These are phyloP conservation scores for Rhinatrema bivittatum DNA, from an alignment of 2,797 vertebrate species.

Conservation along the genomic window DNA sequence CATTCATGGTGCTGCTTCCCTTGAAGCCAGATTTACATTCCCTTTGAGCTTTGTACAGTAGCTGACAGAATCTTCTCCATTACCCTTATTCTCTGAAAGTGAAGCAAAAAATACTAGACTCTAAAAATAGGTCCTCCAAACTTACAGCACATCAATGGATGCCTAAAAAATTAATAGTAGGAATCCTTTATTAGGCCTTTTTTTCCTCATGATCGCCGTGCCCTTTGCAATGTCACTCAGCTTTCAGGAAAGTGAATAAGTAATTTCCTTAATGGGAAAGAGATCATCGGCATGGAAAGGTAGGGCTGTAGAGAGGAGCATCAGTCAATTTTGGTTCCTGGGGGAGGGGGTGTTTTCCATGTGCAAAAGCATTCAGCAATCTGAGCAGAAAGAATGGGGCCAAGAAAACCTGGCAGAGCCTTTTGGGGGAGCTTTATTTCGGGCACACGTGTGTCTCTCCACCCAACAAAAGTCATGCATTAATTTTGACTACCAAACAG, in stretches of 20 bases:
- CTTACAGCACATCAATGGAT: not conserved
- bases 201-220: slow-evolving; percentile 16
- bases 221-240: slow-evolving; percentile 17
- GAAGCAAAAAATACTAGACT: not conserved
- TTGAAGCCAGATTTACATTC: too few relatives aligned
- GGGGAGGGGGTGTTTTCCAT: too few relatives aligned
- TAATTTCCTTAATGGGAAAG: slow-evolving; percentile 22
- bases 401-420: too few relatives aligned
- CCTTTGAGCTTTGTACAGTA: too few relatives aligned
- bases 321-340: not conserved
- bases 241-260: slow-evolving; percentile 20
- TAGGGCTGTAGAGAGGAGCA: slow-evolving; percentile 6
- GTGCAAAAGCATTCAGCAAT: too few relatives aligned
- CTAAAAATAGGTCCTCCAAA: not conserved
- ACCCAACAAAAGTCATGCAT: too few relatives aligned
- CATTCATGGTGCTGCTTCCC: too few relatives aligned
- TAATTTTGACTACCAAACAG: too few relatives aligned
- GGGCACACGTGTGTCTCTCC: too few relatives aligned
- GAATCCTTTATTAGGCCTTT: slow-evolving; percentile 5
- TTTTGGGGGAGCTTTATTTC: too few relatives aligned
- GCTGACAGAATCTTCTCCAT: not conserved
- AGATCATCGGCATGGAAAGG: not conserved
- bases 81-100: not conserved
- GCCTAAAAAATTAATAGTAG: not conserved
- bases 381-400: too few relatives aligned